These are phyloP conservation scores for Zoanthus sansibaricus DNA, from an alignment of 92 coral and sea anemone species.

Conservation along the genomic window DNA sequence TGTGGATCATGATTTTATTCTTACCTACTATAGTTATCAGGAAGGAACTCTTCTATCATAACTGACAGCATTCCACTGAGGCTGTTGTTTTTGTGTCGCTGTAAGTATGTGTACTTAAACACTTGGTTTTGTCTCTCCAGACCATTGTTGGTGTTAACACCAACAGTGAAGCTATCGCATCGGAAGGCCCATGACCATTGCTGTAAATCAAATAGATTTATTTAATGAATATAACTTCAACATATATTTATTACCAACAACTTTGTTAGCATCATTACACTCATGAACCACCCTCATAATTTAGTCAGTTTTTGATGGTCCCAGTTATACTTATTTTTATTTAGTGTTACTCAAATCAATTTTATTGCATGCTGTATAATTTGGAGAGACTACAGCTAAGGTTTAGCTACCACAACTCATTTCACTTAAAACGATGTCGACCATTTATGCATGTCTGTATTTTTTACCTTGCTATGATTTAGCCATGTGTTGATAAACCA, in stretches of 20 bases:
- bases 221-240: neutral
- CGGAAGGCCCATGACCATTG: conserved; percentile 73
- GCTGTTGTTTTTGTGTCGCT: conserved; percentile 36
- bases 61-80: conserved; percentile 60
- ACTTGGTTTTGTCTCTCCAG: conserved; percentile 63
- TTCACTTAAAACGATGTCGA: neutral
- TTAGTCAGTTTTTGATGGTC: neutral
- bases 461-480: conserved; percentile 33
- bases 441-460: neutral
- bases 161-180: conserved; percentile 38
- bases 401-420: neutral
- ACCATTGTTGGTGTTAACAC: conserved; percentile 69
- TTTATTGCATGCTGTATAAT: too few species aligned
- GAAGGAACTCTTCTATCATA: conserved; percentile 67
- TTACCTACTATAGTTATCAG: conserved; percentile 71
- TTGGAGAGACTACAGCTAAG: too few species aligned
- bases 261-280: neutral
- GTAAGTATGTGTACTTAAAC: conserved; percentile 35
- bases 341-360: too few species aligned
- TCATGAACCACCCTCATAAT: neutral
- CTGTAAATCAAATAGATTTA: conserved; percentile 21
- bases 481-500: conserved; percentile 56
- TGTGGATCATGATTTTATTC: too few species aligned
- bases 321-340: too few species aligned
- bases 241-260: neutral